phyloP scores from a whole-genome alignment of 2,797 vertebrate species.

The Xenopus petersii region DNA sequence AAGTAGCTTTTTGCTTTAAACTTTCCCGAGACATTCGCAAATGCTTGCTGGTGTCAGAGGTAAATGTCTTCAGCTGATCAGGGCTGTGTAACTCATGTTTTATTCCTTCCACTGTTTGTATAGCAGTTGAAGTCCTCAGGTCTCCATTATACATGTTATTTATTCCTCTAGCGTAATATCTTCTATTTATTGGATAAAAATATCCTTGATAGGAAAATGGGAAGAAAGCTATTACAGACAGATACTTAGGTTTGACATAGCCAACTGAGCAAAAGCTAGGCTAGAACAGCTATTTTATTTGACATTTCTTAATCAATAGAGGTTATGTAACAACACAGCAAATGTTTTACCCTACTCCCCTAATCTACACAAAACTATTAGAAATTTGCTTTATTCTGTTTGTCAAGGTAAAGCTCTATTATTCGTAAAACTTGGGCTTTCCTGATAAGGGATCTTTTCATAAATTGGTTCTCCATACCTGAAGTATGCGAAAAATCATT shows the following conservation, averaged over 20 bases:
- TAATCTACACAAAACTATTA: too few species aligned
- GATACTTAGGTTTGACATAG: too few species aligned
- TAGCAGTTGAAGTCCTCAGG: constrained; percentile 22
- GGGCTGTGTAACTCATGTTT: constrained; percentile 24
- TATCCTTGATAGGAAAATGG: constrained; percentile 15
- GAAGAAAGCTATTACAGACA: neutral
- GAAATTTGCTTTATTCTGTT: too few species aligned
- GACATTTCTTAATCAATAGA: too few species aligned
- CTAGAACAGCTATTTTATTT: too few species aligned
- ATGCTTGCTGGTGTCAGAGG: neutral
- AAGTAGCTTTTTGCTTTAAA: neutral
- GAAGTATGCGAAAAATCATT: too few species aligned
- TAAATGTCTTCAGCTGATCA: neutral
- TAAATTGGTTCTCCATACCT: too few species aligned
- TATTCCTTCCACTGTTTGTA: constrained; percentile 34
- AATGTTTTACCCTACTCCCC: too few species aligned
- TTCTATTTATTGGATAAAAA: constrained; percentile 25
- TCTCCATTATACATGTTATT: constrained; percentile 15
- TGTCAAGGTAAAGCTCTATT: too few species aligned
- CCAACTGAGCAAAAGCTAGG: too few species aligned
- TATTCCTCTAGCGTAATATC: neutral
- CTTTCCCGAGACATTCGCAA: neutral
- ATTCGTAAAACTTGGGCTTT: too few species aligned
- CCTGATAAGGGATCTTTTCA: too few species aligned
- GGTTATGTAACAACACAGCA: neutral